phyloP scores from a whole-genome alignment of 2,888 invertebrate genomes.

The Drosophila flavopinicola region DNA sequence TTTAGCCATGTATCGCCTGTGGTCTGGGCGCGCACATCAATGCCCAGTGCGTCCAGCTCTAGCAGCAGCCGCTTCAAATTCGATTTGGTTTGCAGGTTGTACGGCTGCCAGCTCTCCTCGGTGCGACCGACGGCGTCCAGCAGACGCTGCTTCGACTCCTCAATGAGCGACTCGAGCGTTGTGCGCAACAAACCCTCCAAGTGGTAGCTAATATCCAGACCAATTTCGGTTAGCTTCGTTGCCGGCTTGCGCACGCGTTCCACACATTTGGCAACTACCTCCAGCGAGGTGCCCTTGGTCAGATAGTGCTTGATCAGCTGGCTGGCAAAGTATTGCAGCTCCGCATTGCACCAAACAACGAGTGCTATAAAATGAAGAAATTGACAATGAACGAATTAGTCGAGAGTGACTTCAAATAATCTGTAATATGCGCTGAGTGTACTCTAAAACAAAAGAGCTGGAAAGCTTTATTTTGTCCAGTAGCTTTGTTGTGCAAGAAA shows the following conservation, averaged over 20 bases:
- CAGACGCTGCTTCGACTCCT: slow-evolving; percentile 83
- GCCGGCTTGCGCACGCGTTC: slow-evolving; percentile 88
- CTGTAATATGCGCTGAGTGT: too few relatives aligned
- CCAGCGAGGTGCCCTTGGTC: slow-evolving; percentile 93
- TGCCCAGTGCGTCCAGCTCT: slow-evolving; percentile 82
- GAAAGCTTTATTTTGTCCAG: too few relatives aligned
- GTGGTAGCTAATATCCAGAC: slow-evolving; percentile 96
- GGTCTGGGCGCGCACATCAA: slow-evolving; percentile 82
- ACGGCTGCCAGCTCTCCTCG: slow-evolving; percentile 84
- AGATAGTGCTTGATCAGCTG: slow-evolving; percentile 95
- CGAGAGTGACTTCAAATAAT: background rate
- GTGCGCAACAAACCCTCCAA: slow-evolving; percentile 93
- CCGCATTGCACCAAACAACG: slow-evolving; percentile 95
- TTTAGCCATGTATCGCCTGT: slow-evolving; percentile 85
- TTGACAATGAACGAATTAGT: background rate
- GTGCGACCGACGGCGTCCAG: slow-evolving; percentile 83
- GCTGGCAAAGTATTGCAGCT: slow-evolving; percentile 91
- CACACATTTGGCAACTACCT: slow-evolving; percentile 94
- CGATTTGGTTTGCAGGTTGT: slow-evolving; percentile 84
- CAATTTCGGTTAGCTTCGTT: slow-evolving; percentile 87
- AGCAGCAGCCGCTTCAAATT: slow-evolving; percentile 82
- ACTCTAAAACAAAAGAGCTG: too few relatives aligned
- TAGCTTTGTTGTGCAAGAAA: too few relatives aligned
- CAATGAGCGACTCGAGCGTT: slow-evolving; percentile 85
- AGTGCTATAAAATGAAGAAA: slow-evolving; percentile 86